Base-by-base conservation (phyloP, 2,888 invertebrate species). In the Onchidella celtica region DNA sequence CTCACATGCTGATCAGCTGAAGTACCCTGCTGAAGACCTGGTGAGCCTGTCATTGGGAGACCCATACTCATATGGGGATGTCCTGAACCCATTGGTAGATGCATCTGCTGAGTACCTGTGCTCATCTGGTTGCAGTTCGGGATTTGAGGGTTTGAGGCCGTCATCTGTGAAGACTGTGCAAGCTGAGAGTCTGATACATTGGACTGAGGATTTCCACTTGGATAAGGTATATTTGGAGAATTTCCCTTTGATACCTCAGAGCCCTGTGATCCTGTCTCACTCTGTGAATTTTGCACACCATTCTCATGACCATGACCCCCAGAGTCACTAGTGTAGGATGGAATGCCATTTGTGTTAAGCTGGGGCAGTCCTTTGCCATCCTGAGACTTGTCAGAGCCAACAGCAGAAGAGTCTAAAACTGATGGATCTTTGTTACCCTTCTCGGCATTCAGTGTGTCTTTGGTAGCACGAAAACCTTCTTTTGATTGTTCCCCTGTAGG, bases 181-280 rank as follows among this genome's bases (percentile, higher is more conserved):
- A 57, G 63, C n/a, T 36, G 69, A 24, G 59, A n/a, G 9, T 81
- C 81, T 17, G 75, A 69, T 21, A 34, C 3, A 40, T 76, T 65
- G 1, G 29, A 17, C 24, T 70, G 72, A 1, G 73, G 38, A 57
- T 79, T 73, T 79, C 79, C 73, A 34, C 73, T 36, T 14, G 63
- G 17, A 70, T 55, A 70, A 17, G 38, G 47, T 29, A 68, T 3
- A 36, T 69, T 40, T 1, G 81, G 81, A 38, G 81, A 81, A 57
- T 70, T 76, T 21, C 40, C 63, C 29, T 59, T 76, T 17, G 81
- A 76, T 11, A 72, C 36, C 27, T 81, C 81, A n/a, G 81, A 70
- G 14, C 61, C 76, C 27, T 63, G 59, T 34, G 69, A 74, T n/a
- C 70, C 81, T 29, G 81, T 47, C 32, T 81, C 81, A 70, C 75